Base-by-base conservation (phyloP, 1,140 invertebrate species). In the Lanistes nyassanus region DNA sequence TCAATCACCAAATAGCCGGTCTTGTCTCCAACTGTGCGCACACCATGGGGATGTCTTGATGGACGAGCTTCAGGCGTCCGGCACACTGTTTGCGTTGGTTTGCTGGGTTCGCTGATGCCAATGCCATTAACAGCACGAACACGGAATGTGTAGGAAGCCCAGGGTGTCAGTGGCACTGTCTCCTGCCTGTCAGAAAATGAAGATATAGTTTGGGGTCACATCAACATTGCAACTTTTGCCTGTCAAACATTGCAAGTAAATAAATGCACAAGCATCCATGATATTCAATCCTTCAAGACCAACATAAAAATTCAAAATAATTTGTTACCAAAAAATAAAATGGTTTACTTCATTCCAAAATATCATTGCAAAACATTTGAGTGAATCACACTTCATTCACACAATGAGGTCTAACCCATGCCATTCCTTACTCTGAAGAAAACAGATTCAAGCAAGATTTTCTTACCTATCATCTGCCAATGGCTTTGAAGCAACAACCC, bases 401-500 rank as follows among this genome's bases (percentile, higher is more conserved):
- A n/a, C n/a, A n/a, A n/a, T n/a, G n/a, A n/a, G n/a, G n/a, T n/a
- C n/a, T n/a, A n/a, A n/a, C n/a, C n/a, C n/a, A n/a, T n/a, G n/a
- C n/a, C n/a, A n/a, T n/a, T 64, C 11, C 3, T 1, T 29, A 60
- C n/a, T 9, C 58, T 60, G 23, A 34, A 1, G 2, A 60, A 69
- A 47, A 23, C 58, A 68, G 23, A 42, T 21, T 73, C 77, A 74
- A 13, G 5, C 39, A 7, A 16, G 19, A 47, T 47, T 47, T 47
- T 47, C 0, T 47, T 47, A 47, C 42, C 42, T 47, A 47, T 64
- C 39, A 34, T 53, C 58, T 31, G 55, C 60, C 23, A 23, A 21
- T 21, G 76, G 69, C 23, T 34, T 74, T 9, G 47, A 58, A 19
- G 53, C 74, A 58, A 56, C 60, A 6, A 47, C 93, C 98, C 98